phyloP scores from a whole-genome alignment of 2,113 vertebrate genomes.

The Scomber scombrus region DNA sequence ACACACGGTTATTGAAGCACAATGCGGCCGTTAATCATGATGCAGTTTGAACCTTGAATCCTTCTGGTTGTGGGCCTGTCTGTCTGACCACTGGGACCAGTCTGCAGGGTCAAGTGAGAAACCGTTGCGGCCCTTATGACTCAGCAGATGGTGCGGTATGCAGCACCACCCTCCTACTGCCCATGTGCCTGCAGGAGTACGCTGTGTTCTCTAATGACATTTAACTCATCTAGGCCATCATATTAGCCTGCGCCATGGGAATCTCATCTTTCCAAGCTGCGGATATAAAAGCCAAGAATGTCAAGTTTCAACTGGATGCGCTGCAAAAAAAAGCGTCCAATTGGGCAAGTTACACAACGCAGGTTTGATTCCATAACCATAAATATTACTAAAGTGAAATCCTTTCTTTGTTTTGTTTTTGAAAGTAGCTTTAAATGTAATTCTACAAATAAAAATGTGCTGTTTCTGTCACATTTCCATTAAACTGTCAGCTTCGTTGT shows the following conservation, averaged over 20 bases:
- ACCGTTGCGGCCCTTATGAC: constrained; percentile 58
- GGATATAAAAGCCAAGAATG: constrained; percentile 44
- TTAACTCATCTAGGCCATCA: constrained; percentile 47
- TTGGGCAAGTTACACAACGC: constrained; percentile 1
- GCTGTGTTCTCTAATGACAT: constrained; percentile 63
- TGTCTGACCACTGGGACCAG: constrained; percentile 33
- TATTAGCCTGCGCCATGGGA: constrained; percentile 51
- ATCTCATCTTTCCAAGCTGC: constrained; percentile 64
- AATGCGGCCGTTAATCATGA: constrained; percentile 4
- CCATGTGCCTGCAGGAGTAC: constrained; percentile 41
- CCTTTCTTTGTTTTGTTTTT: neutral
- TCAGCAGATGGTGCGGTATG: constrained; percentile 62
- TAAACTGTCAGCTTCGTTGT: constrained; percentile 49
- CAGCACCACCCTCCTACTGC: constrained; percentile 45
- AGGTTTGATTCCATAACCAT: neutral
- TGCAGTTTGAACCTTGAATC: neutral
- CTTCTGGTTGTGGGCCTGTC: neutral
- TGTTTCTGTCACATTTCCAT: constrained; percentile 16
- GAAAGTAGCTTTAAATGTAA: neutral
- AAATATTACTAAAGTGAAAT: neutral
- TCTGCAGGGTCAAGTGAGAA: constrained; percentile 32
- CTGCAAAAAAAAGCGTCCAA: constrained; percentile 1
- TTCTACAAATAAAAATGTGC: neutral
- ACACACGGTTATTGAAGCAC: neutral
- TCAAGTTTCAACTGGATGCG: constrained; percentile 33